Evolutionary conservation across 1,140 invertebrate genomes (phyloP), one percentile per base, ranked within the genome.

Genomic region (Nebria ingens): DNA sequence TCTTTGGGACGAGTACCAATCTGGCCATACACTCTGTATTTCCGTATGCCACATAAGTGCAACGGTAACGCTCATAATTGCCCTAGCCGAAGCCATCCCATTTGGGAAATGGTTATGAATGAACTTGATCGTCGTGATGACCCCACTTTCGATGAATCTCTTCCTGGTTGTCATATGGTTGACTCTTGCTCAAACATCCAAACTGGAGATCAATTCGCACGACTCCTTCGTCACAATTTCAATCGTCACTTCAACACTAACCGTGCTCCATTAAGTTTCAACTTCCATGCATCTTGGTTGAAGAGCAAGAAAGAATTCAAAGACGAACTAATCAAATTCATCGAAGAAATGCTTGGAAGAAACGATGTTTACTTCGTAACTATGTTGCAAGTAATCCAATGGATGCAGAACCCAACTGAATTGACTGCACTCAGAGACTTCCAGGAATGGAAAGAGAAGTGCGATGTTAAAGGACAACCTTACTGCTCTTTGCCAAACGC

Each of bases 101-200:
- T 94, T 38, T 95, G 91, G 91, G 91, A 95, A 74, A 93, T 95
- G 81, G 91, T 94, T 20, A 93, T 95, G 88, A 95, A 94, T 72
- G 91, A 94, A 70, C 71, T 95, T 60, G 91, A 95, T 74, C 81
- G 91, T 69, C 80, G 92, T 70, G 91, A 94, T 66, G 89, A 93
- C 67, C 89, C 90, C 2, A 87, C 86, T 0, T 92, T 93, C 66
- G 90, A 94, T 65, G 91, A 94, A 71, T 89, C 85, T 0, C 75
- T 94, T 38, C 89, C 90, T 23, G 90, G 87, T 82, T 96, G 91
- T 76, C 90, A 93, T 71, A 92, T 93, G 80, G 89, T 93, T 0
- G 91, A 93, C 68, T 93, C 90, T 4, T 96, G 93, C 73, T 91
- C 90, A 17, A 93, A 93, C 72, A 89, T 93, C 60, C 87, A 91